Conservation (phyloP, 1,140 invertebrate genomes). For the Gonatopus flavifemur region DNA sequence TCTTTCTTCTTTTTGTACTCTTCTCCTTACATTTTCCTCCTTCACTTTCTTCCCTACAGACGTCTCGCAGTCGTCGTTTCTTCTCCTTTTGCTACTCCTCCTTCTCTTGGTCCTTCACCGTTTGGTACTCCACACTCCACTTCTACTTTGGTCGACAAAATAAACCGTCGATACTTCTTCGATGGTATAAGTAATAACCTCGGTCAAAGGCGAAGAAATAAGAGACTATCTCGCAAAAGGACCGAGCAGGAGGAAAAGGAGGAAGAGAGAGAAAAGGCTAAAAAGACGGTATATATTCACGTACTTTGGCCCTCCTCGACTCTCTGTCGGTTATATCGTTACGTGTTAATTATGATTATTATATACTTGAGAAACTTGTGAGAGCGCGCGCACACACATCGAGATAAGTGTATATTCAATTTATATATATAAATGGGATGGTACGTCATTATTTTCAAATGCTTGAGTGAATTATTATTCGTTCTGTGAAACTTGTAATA, state of each 20-base stretch:
- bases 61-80: slow-evolving; percentile 6
- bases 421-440: no score
- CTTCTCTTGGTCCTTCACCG: slow-evolving; percentile 10
- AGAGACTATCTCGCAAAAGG: slow-evolving; percentile 31
- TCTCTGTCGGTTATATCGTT: no score
- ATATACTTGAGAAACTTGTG: no score
- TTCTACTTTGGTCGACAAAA: slow-evolving; percentile 28
- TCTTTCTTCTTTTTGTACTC: background rate
- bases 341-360: no score
- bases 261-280: background rate
- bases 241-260: slow-evolving; percentile 27
- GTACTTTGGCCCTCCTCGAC: no score
- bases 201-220: slow-evolving; percentile 10
- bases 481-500: no score
- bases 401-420: no score
- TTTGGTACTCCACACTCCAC: no score
- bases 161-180: slow-evolving; percentile 27
- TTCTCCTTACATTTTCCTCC: background rate
- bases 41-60: slow-evolving; percentile 17
- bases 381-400: no score
- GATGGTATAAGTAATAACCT: slow-evolving; percentile 34
- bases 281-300: no score
- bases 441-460: no score
- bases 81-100: slow-evolving; percentile 7
- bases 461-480: no score